Conservation (phyloP, 1,140 invertebrate species). For the Drosophila funebris region DNA sequence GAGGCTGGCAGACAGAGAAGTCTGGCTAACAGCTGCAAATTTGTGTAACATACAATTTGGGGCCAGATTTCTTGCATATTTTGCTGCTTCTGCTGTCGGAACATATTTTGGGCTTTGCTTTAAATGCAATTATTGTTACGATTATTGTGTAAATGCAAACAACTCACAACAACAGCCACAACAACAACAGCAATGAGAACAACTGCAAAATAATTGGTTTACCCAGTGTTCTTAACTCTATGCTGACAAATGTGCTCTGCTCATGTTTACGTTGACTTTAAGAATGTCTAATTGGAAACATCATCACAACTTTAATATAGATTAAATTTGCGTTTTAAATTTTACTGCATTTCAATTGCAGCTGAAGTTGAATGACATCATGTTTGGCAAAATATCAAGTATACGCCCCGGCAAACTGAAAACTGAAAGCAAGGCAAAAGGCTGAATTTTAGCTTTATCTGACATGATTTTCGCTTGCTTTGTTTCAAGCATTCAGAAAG, state of each 20-base stretch:
- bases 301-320: conserved; percentile 48
- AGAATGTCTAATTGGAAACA: conserved; percentile 60
- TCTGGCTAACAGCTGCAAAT: conserved; percentile 31
- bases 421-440: neutral
- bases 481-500: conserved; percentile 36
- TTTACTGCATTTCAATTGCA: conserved; percentile 37
- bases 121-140: conserved; percentile 66
- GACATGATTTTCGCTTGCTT: conserved; percentile 61
- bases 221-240: conserved; percentile 37
- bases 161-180: conserved; percentile 25
- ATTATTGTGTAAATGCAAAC: conserved; percentile 62
- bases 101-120: conserved; percentile 55
- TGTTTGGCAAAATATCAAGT: conserved; percentile 58
- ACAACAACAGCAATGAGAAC: conserved; percentile 10
- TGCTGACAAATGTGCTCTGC: conserved; percentile 46
- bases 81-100: conserved; percentile 38
- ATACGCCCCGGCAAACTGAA: conserved; percentile 43
- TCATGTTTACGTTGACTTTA: conserved; percentile 44
- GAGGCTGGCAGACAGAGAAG: neutral
- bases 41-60: conserved; percentile 36
- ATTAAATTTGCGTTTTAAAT: conserved; percentile 13
- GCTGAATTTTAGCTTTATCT: conserved; percentile 46
- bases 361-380: conserved; percentile 58
- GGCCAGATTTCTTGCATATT: conserved; percentile 71
- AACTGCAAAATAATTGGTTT: conserved; percentile 60